Percentiles rank a stretch among this genome's conserved stretches.
These are phyloP conservation scores for Dryobates pubescens DNA, from an alignment of 2,797 vertebrate genomes.

Conservation along the genomic window DNA sequence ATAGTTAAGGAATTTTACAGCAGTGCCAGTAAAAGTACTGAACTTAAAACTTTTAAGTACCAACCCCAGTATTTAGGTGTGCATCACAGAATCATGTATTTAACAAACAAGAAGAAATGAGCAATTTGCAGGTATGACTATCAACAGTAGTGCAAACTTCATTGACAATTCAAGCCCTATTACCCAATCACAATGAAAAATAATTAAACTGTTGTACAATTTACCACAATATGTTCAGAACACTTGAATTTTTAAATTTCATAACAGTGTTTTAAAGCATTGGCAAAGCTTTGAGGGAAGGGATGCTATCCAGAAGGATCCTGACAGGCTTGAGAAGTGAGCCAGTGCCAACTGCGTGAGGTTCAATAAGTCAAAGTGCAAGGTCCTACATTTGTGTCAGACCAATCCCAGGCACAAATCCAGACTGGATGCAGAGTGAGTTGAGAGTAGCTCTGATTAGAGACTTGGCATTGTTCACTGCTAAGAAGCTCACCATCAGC, in stretches of 20 bases:
- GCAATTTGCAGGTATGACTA: background rate
- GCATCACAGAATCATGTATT: background rate
- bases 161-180: background rate
- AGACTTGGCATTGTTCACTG: too few species aligned
- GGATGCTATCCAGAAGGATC: too few species aligned
- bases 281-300: background rate
- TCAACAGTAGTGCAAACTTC: background rate
- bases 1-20: background rate
- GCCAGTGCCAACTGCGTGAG: too few species aligned
- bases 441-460: too few species aligned
- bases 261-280: accelerated
- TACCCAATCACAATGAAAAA: background rate
- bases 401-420: too few species aligned
- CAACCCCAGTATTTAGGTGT: background rate
- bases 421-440: too few species aligned
- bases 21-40: background rate
- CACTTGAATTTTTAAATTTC: background rate
- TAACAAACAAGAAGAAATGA: background rate
- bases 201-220: background rate
- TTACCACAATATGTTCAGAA: background rate
- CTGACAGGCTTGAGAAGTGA: too few species aligned
- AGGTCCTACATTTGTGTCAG: too few species aligned
- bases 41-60: background rate
- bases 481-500: too few species aligned
- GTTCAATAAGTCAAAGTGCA: too few species aligned